Base-by-base conservation (phyloP, 2,888 invertebrate species). In the Eugnorisma glareosa region DNA sequence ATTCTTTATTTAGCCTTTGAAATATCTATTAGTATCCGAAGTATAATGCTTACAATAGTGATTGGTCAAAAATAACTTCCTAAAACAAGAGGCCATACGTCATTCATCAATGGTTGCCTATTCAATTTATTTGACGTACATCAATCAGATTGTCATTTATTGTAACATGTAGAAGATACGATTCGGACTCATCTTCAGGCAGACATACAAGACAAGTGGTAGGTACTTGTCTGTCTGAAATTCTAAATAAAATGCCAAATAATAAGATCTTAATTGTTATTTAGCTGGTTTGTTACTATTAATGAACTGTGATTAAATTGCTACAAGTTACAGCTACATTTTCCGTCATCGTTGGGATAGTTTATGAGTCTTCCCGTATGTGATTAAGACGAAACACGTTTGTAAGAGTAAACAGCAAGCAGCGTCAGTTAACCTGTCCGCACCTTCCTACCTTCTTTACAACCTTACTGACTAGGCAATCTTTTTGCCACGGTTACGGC, bases 51-150 rank as follows among this genome's bases (percentile, higher is more conserved):
- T 48, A 69, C 69, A 76, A n/a, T 75, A 66, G 63, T 57, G 45
- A 37, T 82, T 64, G 45, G 35, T 64, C 67, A 64, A 73, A 80
- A 82, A 84, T 84, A 84, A 81, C 83, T 78, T 84, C 63, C 24
- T 67, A 15, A 67, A 28, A 75, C 64, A 75, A 66, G 51, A 76
- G 68, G 74, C 54, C 64, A 13, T 43, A 67, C 71, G 83, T 79
- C 84, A 77, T 69, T 63, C 77, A 63, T 86, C 84, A 85, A 24
- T 72, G 69, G 48, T 72, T 11, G 59, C 83, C 81, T 75, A 85
- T 84, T 70, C 73, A 51, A 83, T 67, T 64, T 73, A 77, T 83
- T 81, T 78, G 79, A 88, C 75, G 73, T 82, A 37, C 37, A 83
- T 81, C 75, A 68, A 68, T 81, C 72, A 67, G 57, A 59, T 18